A percentile compares a stretch with the other conserved stretches of the same genome.
phyloP scores from a whole-genome alignment of 1,140 invertebrate genomes.

The Penaeus vannamei region DNA sequence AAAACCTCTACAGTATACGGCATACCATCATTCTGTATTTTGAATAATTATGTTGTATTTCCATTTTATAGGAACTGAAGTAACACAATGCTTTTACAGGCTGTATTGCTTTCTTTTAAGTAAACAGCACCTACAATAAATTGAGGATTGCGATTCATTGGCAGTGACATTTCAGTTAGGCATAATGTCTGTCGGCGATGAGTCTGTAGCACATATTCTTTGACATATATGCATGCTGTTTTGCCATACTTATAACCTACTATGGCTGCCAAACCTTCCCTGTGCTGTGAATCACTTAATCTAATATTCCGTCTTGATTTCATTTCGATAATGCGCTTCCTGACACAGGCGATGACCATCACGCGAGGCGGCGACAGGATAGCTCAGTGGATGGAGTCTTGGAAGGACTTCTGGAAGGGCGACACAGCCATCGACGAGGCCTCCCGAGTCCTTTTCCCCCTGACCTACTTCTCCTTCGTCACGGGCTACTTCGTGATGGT shows the following conservation, averaged over 20 bases:
- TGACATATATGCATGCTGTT: not conserved
- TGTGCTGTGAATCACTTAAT: no score
- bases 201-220: not conserved
- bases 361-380: conserved; percentile 23
- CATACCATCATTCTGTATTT: no score
- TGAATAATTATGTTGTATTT: no score
- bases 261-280: no score
- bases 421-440: conserved; percentile 66
- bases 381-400: conserved; percentile 27
- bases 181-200: no score
- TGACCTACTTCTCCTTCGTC: conserved; percentile 66
- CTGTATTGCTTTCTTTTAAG: no score
- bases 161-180: no score
- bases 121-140: no score
- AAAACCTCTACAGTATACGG: no score
- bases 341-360: conserved; percentile 24
- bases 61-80: no score
- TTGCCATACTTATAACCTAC: not conserved
- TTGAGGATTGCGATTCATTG: no score
- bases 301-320: not conserved
- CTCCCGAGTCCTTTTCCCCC: conserved; percentile 64
- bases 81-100: no score
- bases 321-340: not conserved
- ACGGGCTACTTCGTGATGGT: conserved; percentile 64
- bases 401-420: conserved; percentile 58